Base-by-base conservation (phyloP, 2,797 vertebrate species). In the Champsocephalus gunnari region DNA sequence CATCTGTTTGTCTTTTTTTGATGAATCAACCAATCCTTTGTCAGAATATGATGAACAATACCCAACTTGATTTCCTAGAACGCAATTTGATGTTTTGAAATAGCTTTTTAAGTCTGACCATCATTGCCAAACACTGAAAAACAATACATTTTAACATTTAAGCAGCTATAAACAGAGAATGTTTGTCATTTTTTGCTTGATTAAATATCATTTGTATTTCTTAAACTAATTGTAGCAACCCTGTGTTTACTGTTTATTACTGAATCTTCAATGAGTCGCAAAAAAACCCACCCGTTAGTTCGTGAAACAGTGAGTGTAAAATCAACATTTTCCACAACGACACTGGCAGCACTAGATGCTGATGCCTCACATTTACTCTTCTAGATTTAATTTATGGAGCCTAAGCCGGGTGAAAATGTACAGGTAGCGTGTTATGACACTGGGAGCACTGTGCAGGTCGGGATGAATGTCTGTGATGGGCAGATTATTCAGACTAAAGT, bases 381-480 rank as follows among this genome's bases (percentile, higher is more conserved):
- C 80, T 71, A 90, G 87, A 93, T 93, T 93, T 92, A 92, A 93
- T 94, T 94, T 92, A 81, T 88, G 87, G 80, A 43, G 74, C 80
- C 79, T 88, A 91, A 93, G 77, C 87, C 53, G 14, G 82, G 81
- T 83, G 81, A 79, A 87, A 90, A 87, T 61, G 87, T 88, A 86
- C 92, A 93, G 92, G 91, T 92, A 86, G 86, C 69, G 16, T 89
- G 89, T 92, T 90, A 83, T 94, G 92, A 90, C 80, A 87, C 73
- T 79, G 84, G 88, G 71, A 81, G 91, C 87, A 82, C 82, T 78
- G 90, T 82, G 86, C 84, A 55, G 91, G 90, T 87, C 73, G 81
- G 94, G 92, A 95, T 94, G 91, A 95, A 83, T 89, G 94, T 92
- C 94, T 90, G 86, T 91, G 92, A 92, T 90, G 91, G 92, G 91